Conservation (phyloP, 2,113 vertebrate genomes). For the Oostethus manadensis region DNA sequence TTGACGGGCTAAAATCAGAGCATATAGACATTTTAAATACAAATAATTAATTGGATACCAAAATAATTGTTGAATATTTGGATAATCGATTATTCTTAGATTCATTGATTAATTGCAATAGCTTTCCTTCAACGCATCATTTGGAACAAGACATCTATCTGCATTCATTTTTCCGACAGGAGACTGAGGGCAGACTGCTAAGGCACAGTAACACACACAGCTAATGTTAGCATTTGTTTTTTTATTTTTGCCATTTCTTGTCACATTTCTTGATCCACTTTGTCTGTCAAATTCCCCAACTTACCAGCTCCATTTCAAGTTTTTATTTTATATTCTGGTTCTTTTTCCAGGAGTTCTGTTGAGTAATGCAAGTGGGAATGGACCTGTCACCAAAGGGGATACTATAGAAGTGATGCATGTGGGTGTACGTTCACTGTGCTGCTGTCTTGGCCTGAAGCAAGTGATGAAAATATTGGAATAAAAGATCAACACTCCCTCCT, state of each 20-base stretch:
- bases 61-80: too few species aligned
- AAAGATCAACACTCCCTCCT: conserved; percentile 20
- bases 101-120: too few species aligned
- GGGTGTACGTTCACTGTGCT: conserved; percentile 57
- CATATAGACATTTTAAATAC: too few species aligned
- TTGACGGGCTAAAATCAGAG: too few species aligned
- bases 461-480: conserved; percentile 50
- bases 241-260: not conserved
- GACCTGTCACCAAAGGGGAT: conserved; percentile 60
- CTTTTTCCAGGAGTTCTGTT: conserved; percentile 42
- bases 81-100: too few species aligned
- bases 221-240: not conserved
- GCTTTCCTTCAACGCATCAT: too few species aligned
- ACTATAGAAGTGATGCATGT: conserved; percentile 60
- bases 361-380: conserved; percentile 52
- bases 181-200: too few species aligned
- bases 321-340: conserved; percentile 10
- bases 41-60: too few species aligned
- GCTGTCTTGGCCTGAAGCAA: conserved; percentile 55
- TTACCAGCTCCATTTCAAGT: not conserved
- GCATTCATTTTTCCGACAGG: too few species aligned
- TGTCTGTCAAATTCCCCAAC: not conserved
- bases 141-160: too few species aligned
- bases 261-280: too few species aligned
- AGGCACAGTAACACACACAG: conserved; percentile 1